A percentile compares a stretch with the other conserved stretches of the same genome.
Evolutionary conservation across 2,113 vertebrate species (phyloP).

Genomic region (Halichoeres trimaculatus): DNA sequence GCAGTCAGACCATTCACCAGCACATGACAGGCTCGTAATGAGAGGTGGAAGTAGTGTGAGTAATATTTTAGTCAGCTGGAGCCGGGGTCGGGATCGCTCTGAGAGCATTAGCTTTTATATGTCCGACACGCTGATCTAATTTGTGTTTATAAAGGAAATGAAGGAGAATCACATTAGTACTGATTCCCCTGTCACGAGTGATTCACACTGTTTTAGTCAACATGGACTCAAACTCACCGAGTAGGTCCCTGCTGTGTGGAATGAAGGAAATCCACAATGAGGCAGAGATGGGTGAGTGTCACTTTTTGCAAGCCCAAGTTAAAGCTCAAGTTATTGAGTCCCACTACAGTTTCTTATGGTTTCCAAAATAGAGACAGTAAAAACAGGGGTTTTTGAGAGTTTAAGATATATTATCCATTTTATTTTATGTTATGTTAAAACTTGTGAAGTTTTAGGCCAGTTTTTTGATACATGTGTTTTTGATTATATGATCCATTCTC

Average conservation of each 20-base stretch:
- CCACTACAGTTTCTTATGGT: too few relatives aligned
- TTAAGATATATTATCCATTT: too few relatives aligned
- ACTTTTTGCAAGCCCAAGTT: too few relatives aligned
- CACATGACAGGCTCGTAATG: conserved; percentile 61
- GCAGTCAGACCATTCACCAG: conserved; percentile 54
- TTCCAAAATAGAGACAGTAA: too few relatives aligned
- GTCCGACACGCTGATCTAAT: conserved; percentile 72
- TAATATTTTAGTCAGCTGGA: conserved; percentile 57
- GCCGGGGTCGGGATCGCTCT: conserved; percentile 55
- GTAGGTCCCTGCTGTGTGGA: neutral
- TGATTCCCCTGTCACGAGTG: conserved; percentile 46
- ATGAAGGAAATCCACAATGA: neutral
- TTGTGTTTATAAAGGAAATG: conserved; percentile 72
- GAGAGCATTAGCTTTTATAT: conserved; percentile 70
- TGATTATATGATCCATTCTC: too few relatives aligned
- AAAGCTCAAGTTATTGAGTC: too few relatives aligned
- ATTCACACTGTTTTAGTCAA: conserved; percentile 55
- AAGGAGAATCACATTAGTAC: conserved; percentile 62
- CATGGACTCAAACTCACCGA: conserved; percentile 6
- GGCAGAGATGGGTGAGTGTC: too few relatives aligned
- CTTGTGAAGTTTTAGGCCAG: too few relatives aligned
- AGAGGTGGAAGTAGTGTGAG: conserved; percentile 69
- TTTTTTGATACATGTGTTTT: too few relatives aligned
- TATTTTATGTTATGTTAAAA: too few relatives aligned
- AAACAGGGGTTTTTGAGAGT: too few relatives aligned